Conservation (phyloP, 2,797 vertebrate species). For the Fistularia tabacaria region DNA sequence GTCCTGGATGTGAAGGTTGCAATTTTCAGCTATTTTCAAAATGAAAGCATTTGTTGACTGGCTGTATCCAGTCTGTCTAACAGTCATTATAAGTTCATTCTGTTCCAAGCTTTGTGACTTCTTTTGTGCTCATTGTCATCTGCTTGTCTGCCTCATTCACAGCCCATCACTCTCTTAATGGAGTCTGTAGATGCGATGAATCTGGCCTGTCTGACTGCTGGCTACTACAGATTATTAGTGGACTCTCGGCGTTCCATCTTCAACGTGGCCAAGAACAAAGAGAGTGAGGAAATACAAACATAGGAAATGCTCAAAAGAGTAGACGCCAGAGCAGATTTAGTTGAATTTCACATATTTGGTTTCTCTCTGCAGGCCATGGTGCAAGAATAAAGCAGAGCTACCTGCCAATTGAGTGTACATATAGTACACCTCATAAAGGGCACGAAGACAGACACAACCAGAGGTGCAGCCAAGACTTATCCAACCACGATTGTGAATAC, state of each 20-base stretch:
- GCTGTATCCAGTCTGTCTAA: conserved; percentile 7
- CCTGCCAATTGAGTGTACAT: conserved; percentile 89
- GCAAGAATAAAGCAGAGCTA: conserved; percentile 83
- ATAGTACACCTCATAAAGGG: conserved; percentile 83
- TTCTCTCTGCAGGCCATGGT: conserved; percentile 78
- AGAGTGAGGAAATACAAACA: conserved; percentile 75
- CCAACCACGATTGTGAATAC: conserved; percentile 81
- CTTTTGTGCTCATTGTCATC: conserved; percentile 32
- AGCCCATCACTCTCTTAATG: conserved; percentile 98
- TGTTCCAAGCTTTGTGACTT: conserved; percentile 20
- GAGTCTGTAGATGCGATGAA: conserved; percentile 98
- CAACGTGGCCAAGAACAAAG: conserved; percentile 89
- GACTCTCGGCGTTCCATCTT: conserved; percentile 98
- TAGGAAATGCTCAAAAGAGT: background rate
- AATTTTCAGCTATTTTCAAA: background rate
- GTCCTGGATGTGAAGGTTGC: conserved; percentile 95
- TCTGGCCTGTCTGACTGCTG: conserved; percentile 96
- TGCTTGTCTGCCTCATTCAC: conserved; percentile 66
- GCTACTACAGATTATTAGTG: conserved; percentile 94
- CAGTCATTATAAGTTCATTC: conserved; percentile 33
- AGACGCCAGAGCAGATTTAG: conserved; percentile 11
- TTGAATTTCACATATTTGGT: conserved; percentile 23
- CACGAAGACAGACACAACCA: conserved; percentile 83
- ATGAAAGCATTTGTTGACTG: background rate
- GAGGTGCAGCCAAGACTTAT: conserved; percentile 79